Evolutionary conservation across 1,140 invertebrate genomes (phyloP), one percentile per base, ranked within the genome.

Genomic region (Musca domestica): DNA sequence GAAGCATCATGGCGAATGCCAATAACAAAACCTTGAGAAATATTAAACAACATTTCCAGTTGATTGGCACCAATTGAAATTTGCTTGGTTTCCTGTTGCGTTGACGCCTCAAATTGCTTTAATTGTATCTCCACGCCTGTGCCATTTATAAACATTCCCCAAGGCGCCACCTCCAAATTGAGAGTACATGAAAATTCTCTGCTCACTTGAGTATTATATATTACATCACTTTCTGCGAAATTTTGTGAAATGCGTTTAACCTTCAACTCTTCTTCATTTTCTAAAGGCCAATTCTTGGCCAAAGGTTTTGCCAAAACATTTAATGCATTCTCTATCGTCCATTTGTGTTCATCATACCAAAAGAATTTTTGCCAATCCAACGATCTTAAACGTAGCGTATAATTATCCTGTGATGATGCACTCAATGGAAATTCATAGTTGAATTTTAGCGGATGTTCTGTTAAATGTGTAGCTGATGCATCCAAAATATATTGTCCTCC

Each of bases 91-190:
- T 34, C 6, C 19, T 19, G n/a, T 12, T 5, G 63, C 23, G 25
- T 23, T 58, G 30, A 2, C 14, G 34, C 30, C 23, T 25, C 52
- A 67, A 14, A 81, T 69, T 22, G 85, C 84, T 41, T 41, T 10
- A 41, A 12, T 41, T 41, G 34, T 0, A 92, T 73, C 5, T 85
- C 79, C 51, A 85, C 79, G 0, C 87, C 87, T 0, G 87, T 82
- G 27, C 86, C 86, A 77, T 94, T 94, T 9, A 92, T 81, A 54
- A 95, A 81, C 14, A 94, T 84, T 71, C 87, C 90, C 88, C 89
- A 90, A 1, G 93, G 91, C 27, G 88, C 83, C 3, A 94, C 77
- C 73, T 93, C 88, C 1, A 94, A 74, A 9, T 91, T 76, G 22
- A 93, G 76, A 0, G 91, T 88, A 74, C 89, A 90, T 1, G 89